Percentiles rank a stretch among this genome's conserved stretches.
Evolutionary conservation across 2,888 invertebrate genomes (phyloP).

Genomic region (Andrena chrysosceles): DNA sequence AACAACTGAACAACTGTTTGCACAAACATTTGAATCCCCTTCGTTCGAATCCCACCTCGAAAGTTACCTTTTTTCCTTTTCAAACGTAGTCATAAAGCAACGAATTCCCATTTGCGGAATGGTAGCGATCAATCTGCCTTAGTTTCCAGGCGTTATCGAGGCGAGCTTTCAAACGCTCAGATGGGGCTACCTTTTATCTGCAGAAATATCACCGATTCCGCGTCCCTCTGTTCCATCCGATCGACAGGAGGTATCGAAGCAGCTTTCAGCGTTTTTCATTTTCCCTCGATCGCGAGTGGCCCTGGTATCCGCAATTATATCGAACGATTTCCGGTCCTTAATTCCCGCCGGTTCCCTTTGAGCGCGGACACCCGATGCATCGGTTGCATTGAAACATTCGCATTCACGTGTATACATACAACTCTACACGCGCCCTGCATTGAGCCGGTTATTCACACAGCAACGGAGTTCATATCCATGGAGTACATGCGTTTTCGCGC

Average conservation of each 20-base stretch:
- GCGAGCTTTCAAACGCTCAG: conserved; percentile 69
- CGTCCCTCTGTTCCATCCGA: conserved; percentile 43
- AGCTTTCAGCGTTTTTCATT: neutral
- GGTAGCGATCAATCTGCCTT: conserved; percentile 34
- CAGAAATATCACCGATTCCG: conserved; percentile 75
- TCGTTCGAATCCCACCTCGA: too few species aligned
- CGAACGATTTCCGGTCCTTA: conserved; percentile 19
- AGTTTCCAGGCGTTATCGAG: conserved; percentile 74
- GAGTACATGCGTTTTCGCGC: conserved; percentile 47
- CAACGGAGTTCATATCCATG: conserved; percentile 43
- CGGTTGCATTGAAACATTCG: conserved; percentile 45
- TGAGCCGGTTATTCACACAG: conserved; percentile 31
- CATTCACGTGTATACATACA: conserved; percentile 31
- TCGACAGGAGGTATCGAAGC: conserved; percentile 33
- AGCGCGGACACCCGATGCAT: conserved; percentile 48
- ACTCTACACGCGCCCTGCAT: neutral
- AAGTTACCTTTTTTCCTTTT: too few species aligned
- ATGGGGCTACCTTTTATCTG: conserved; percentile 71
- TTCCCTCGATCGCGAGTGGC: conserved; percentile 7
- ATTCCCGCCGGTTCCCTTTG: conserved; percentile 19
- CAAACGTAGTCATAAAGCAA: too few species aligned
- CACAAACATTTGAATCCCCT: too few species aligned
- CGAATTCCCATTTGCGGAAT: too few species aligned
- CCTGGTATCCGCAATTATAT: conserved; percentile 15
- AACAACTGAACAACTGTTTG: too few species aligned